phyloP scores from a whole-genome alignment of 2,797 vertebrate genomes.

The Lepidocolaptes lacrymiger region DNA sequence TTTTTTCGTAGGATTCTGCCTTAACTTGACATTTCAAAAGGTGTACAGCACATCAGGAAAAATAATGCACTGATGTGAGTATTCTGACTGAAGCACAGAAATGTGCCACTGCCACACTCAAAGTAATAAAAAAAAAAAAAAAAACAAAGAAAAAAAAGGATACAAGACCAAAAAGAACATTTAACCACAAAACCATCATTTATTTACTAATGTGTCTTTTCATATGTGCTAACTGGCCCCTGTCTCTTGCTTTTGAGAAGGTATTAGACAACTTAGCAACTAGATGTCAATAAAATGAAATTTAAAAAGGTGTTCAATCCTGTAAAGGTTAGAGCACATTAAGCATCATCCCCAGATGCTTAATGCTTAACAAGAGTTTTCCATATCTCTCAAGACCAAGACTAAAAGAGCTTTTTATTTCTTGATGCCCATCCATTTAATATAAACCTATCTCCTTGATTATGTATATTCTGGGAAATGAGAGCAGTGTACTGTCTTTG shows the following conservation, averaged over 20 bases:
- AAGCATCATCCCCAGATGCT: neutral
- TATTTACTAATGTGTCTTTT: neutral
- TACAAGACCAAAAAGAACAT: neutral
- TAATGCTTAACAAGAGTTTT: neutral
- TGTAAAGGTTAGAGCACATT: neutral
- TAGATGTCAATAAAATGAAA: neutral
- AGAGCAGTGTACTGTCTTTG: neutral
- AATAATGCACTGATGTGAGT: neutral
- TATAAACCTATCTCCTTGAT: neutral
- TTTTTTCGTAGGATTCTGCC: neutral
- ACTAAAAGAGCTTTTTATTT: neutral
- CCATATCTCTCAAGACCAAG: accelerated
- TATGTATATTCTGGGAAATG: neutral
- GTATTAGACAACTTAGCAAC: neutral
- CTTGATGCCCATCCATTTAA: neutral
- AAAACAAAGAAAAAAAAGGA: neutral
- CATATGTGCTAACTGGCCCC: neutral
- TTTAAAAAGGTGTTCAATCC: neutral
- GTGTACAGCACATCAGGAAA: neutral
- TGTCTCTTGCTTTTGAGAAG: neutral
- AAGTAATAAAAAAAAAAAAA: neutral
- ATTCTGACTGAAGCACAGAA: neutral
- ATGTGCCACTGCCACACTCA: accelerated
- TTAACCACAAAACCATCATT: neutral
- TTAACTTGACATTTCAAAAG: neutral